A percentile compares a stretch with the other conserved stretches of the same genome.
Conservation (phyloP, 2,888 invertebrate genomes). For the Ennomos erosarius region DNA sequence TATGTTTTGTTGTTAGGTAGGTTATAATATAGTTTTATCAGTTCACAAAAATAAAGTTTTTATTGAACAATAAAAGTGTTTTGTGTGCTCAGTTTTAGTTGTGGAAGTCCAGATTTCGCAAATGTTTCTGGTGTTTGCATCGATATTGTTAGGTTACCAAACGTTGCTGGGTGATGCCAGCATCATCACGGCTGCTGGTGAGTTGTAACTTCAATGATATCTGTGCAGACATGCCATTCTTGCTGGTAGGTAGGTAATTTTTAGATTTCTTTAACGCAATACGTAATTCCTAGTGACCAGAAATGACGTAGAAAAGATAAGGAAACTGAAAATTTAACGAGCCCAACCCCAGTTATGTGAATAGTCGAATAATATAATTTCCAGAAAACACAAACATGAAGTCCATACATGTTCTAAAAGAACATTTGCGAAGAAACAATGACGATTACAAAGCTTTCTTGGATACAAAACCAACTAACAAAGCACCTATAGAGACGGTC, state of each 20-base stretch:
- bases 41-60: neutral
- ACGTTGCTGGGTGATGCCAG: neutral
- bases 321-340: no score
- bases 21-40: no score
- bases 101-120: neutral
- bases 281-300: no score
- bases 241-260: no score
- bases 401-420: slow-evolving; percentile 51
- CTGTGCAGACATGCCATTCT: no score
- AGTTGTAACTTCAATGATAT: neutral
- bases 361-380: neutral
- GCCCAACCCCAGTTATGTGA: no score
- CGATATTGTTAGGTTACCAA: neutral
- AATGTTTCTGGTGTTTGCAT: slow-evolving; percentile 2
- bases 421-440: slow-evolving; percentile 55
- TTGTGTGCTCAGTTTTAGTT: neutral
- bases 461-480: slow-evolving; percentile 10
- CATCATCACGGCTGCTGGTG: neutral
- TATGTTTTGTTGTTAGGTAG: no score
- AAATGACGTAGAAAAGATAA: no score
- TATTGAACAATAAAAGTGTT: neutral
- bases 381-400: slow-evolving; percentile 30
- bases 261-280: no score
- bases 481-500: neutral
- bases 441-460: slow-evolving; percentile 54